phyloP scores from a whole-genome alignment of 1,140 invertebrate genomes.

The Megalopta genalis region DNA sequence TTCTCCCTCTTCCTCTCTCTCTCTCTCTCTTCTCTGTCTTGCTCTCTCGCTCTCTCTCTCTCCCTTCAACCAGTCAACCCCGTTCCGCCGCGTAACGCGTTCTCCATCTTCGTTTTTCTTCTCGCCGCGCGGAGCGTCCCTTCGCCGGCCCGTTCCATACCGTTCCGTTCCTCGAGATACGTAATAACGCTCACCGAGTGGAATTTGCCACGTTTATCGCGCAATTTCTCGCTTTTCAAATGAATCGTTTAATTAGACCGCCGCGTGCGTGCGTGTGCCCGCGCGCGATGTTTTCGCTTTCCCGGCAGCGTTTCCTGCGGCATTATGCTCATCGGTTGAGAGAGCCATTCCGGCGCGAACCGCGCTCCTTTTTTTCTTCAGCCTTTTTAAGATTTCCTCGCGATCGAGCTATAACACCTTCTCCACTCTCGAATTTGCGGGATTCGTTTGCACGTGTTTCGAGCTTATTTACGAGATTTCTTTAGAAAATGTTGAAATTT shows the following conservation, averaged over 20 bases:
- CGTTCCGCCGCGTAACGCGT: not conserved
- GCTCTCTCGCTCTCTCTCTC: slow-evolving; percentile 1
- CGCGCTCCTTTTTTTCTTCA: too few species aligned
- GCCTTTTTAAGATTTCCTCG: slow-evolving; percentile 22
- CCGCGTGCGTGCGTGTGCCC: not conserved
- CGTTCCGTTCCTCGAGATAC: slow-evolving; percentile 16
- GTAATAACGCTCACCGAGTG: slow-evolving; percentile 33
- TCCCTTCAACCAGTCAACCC: not conserved
- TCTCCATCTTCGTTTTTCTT: not conserved
- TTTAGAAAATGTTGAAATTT: too few species aligned
- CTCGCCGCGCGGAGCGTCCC: not conserved
- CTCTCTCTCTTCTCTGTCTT: slow-evolving; percentile 1
- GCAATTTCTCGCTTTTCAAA: slow-evolving; percentile 39
- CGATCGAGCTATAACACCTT: not conserved
- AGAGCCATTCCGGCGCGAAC: too few species aligned
- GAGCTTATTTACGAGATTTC: too few species aligned
- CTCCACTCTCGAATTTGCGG: too few species aligned
- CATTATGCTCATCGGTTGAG: too few species aligned
- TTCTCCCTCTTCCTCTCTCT: not conserved
- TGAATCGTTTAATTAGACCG: slow-evolving; percentile 38
- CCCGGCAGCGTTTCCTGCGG: too few species aligned
- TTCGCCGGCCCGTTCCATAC: slow-evolving; percentile 9
- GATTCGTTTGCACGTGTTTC: too few species aligned
- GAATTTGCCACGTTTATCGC: slow-evolving; percentile 50
- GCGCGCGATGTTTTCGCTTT: not conserved